Percentiles rank a stretch among this genome's conserved stretches.
phyloP scores from a whole-genome alignment of 2,113 vertebrate species.

The Falco punctatus region DNA sequence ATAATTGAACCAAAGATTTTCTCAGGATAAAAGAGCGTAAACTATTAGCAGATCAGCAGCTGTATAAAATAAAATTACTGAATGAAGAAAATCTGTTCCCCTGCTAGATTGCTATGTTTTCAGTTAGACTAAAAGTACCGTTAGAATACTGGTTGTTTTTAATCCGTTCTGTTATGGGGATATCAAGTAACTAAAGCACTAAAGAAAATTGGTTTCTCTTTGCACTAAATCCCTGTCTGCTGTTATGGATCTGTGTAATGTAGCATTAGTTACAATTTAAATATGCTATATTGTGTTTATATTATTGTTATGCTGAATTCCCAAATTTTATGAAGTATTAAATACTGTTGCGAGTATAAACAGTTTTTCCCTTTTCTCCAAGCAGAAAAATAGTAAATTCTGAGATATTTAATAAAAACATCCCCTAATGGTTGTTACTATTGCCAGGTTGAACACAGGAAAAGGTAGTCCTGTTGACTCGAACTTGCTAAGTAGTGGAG shows the following conservation, averaged over 20 bases:
- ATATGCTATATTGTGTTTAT: background rate
- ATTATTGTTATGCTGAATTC: background rate
- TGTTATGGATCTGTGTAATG: constrained; percentile 10
- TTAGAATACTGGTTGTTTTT: constrained; percentile 61
- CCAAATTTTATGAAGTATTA: constrained; percentile 3
- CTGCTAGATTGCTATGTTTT: constrained; percentile 23
- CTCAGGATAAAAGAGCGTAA: constrained; percentile 22
- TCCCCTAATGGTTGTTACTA: background rate
- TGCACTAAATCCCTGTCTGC: constrained; percentile 36
- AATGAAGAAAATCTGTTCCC: constrained; percentile 40
- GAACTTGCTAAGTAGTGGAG: background rate
- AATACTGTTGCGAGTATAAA: background rate
- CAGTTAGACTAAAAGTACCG: constrained; percentile 30
- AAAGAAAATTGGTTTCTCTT: constrained; percentile 76
- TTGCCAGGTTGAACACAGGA: background rate
- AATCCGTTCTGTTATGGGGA: constrained; percentile 58
- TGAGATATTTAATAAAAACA: background rate
- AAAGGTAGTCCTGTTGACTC: background rate
- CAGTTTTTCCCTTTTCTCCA: background rate
- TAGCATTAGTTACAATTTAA: constrained; percentile 10
- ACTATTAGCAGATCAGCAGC: constrained; percentile 29
- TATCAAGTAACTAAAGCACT: constrained; percentile 67
- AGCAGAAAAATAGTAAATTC: background rate
- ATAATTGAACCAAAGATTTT: background rate
- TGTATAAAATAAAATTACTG: constrained; percentile 69